These are phyloP conservation scores for Gibbula magus DNA, from an alignment of 2,888 invertebrate species.

Conservation along the genomic window DNA sequence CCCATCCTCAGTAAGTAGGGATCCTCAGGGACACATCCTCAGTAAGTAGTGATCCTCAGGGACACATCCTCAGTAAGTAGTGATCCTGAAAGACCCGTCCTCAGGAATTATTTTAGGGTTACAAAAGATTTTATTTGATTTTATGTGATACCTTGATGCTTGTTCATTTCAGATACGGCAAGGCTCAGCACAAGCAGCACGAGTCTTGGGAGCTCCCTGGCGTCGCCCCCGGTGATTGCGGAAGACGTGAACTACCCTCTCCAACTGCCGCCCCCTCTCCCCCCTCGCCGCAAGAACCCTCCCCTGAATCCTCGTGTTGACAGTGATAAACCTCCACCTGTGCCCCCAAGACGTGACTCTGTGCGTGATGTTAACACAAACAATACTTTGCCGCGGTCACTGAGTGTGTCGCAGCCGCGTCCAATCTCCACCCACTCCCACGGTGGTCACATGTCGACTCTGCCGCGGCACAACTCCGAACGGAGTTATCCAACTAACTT, in stretches of 20 bases:
- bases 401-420: slow-evolving; percentile 56
- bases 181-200: slow-evolving; percentile 19
- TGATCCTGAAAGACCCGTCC: no score
- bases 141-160: background rate
- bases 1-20: no score
- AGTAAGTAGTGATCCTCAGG: no score
- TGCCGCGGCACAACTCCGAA: slow-evolving; percentile 61
- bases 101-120: no score
- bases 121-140: no score
- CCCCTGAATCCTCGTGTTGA: slow-evolving; percentile 82
- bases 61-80: no score
- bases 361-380: slow-evolving; percentile 34
- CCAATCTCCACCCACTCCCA: slow-evolving; percentile 42
- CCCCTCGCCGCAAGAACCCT: slow-evolving; percentile 76
- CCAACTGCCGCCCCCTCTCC: slow-evolving; percentile 65
- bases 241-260: slow-evolving; percentile 44
- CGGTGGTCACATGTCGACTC: slow-evolving; percentile 52
- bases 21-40: no score
- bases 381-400: slow-evolving; percentile 49
- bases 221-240: slow-evolving; percentile 33
- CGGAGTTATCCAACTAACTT: slow-evolving; percentile 42
- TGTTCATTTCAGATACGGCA: background rate
- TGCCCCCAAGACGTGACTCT: slow-evolving; percentile 79
- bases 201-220: slow-evolving; percentile 23
- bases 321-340: slow-evolving; percentile 79